Evolutionary conservation across 2,113 vertebrate species (phyloP).

Genomic region (Odontophorus gujanensis): DNA sequence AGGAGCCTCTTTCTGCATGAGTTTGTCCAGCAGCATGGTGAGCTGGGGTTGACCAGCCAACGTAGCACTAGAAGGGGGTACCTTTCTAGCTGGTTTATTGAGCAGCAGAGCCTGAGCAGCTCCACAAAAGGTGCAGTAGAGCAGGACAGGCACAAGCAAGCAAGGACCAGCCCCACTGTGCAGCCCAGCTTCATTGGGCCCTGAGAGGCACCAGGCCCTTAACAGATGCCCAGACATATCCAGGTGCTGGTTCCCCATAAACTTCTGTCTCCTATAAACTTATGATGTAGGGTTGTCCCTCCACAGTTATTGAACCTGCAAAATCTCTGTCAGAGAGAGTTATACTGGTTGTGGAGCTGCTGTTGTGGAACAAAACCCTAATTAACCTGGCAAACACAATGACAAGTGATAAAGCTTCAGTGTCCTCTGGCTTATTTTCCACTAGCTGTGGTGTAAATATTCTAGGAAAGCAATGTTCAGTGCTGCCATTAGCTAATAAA

Average conservation of each 20-base stretch:
- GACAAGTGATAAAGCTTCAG: not conserved
- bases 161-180: accelerated
- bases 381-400: not conserved
- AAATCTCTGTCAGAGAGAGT: not conserved
- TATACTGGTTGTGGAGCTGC: not conserved
- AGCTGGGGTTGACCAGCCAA: not conserved
- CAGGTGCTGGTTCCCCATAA: too few species aligned
- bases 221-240: not conserved
- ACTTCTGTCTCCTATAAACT: not conserved
- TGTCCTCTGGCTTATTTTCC: not conserved
- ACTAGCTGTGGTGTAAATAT: not conserved
- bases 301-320: not conserved
- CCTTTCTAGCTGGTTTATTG: not conserved
- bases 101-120: not conserved
- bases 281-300: not conserved
- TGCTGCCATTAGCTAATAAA: not conserved
- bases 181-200: accelerated
- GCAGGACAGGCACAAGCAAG: not conserved
- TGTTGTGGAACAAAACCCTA: not conserved
- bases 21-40: accelerated
- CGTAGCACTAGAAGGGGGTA: not conserved
- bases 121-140: not conserved
- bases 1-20: not conserved
- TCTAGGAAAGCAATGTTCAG: not conserved
- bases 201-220: not conserved